phyloP scores from a whole-genome alignment of 2,797 vertebrate genomes.

The Anableps anableps region DNA sequence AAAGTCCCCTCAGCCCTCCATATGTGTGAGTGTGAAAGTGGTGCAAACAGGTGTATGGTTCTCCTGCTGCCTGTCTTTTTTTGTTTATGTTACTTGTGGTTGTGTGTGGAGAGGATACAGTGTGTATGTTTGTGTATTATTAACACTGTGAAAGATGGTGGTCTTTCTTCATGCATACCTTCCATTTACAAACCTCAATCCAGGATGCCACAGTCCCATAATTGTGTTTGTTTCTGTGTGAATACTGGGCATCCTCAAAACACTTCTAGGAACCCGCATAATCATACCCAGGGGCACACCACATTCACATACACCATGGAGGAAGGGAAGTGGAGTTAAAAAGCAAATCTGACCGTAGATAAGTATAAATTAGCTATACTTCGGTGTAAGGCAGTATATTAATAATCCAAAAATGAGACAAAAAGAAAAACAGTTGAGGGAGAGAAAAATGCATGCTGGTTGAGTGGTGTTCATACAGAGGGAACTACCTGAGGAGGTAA shows the following conservation, averaged over 20 bases:
- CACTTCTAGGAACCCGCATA: constrained; percentile 5
- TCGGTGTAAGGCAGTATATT: not conserved
- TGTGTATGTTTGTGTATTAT: constrained; percentile 36
- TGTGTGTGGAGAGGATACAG: constrained; percentile 10
- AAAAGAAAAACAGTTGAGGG: not conserved
- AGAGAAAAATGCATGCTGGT: not conserved
- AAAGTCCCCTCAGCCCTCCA: constrained; percentile 47
- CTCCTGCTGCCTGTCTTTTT: constrained; percentile 30
- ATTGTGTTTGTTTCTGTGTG: constrained; percentile 5
- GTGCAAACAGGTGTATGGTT: constrained; percentile 50
- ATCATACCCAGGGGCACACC: constrained; percentile 8
- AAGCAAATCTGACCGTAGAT: not conserved
- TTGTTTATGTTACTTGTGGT: constrained; percentile 52
- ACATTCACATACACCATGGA: constrained; percentile 10
- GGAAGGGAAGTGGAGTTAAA: not conserved
- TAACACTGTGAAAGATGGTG: constrained; percentile 21
- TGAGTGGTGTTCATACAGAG: not conserved
- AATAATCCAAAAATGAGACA: constrained; percentile 2
- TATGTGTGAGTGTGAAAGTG: constrained; percentile 39
- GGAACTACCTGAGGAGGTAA: constrained; percentile 24
- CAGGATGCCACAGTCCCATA: constrained; percentile 21
- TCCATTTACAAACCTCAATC: constrained; percentile 36
- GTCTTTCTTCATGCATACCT: constrained; percentile 34
- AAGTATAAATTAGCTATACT: too few species aligned
- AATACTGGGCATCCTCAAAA: constrained; percentile 9